phyloP scores from a whole-genome alignment of 2,888 invertebrate genomes.

The Nezara viridula region DNA sequence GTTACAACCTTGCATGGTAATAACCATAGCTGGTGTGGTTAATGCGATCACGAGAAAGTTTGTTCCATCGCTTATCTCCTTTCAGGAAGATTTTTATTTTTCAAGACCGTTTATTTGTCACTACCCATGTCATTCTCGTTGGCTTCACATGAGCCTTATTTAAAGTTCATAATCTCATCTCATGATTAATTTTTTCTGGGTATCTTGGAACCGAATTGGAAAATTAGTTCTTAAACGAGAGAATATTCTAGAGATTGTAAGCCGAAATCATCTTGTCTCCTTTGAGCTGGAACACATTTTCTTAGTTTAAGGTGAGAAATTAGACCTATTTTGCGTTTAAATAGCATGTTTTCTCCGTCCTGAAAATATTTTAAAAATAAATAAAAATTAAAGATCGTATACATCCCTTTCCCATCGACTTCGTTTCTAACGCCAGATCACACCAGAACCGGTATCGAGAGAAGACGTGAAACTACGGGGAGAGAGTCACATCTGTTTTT shows the following conservation, averaged over 20 bases:
- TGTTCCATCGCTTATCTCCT: no score
- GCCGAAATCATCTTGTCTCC: background rate
- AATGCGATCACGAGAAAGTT: no score
- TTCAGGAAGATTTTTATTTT: no score
- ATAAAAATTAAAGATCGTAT: background rate
- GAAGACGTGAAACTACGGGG: constrained; percentile 18
- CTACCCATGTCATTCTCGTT: no score
- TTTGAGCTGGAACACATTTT: no score
- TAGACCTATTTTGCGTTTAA: background rate
- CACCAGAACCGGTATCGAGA: constrained; percentile 7
- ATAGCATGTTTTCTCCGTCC: background rate
- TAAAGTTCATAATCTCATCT: no score
- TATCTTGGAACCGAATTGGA: background rate
- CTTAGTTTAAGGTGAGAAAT: no score
- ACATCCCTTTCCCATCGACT: background rate
- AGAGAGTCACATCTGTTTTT: background rate
- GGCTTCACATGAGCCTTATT: no score
- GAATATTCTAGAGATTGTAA: background rate
- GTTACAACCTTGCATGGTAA: background rate
- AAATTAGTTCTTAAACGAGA: background rate
- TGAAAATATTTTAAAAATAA: background rate
- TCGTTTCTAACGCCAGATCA: constrained; percentile 9
- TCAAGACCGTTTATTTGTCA: no score
- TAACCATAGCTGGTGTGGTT: no score
- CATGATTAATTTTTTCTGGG: background rate